phyloP scores from a whole-genome alignment of 2,888 invertebrate genomes.

The Hyposoter dolosus region DNA sequence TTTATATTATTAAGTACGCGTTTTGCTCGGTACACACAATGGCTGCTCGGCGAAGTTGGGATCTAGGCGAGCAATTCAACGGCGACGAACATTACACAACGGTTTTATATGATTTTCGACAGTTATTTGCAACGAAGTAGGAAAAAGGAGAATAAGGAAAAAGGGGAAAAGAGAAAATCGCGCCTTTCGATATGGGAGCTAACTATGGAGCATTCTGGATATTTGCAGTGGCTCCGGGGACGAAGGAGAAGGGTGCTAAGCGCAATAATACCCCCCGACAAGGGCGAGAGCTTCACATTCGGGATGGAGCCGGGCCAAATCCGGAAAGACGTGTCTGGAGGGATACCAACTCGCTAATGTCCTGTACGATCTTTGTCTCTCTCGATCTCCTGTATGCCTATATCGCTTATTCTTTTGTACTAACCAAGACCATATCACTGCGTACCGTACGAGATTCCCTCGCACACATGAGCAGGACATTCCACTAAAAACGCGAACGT shows the following conservation, averaged over 20 bases:
- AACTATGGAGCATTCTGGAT: conserved; percentile 22
- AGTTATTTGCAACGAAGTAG: conserved; percentile 57
- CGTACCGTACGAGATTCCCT: not conserved
- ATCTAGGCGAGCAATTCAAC: conserved; percentile 58
- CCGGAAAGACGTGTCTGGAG: conserved; percentile 79
- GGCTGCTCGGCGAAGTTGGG: not conserved
- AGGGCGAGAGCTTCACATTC: conserved; percentile 69
- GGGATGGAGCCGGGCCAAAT: conserved; percentile 78
- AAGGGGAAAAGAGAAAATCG: conserved; percentile 1
- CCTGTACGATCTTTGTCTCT: conserved; percentile 67
- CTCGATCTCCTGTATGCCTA: conserved; percentile 5
- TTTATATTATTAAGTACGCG: conserved; percentile 19
- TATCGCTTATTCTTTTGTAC: not conserved
- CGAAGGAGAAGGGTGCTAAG: conserved; percentile 38
- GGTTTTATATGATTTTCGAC: conserved; percentile 59
- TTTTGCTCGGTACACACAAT: conserved; percentile 16
- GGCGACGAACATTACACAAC: conserved; percentile 37
- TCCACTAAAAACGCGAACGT: not conserved
- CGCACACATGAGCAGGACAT: not conserved
- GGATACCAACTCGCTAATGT: conserved; percentile 80
- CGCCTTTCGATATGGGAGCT: conserved; percentile 23
- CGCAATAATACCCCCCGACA: conserved; percentile 63
- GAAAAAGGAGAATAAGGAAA: not conserved
- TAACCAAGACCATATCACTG: not conserved
- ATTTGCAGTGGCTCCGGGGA: not conserved